Base-by-base conservation (phyloP, 2,888 invertebrate species). In the Hydriomena furcata region DNA sequence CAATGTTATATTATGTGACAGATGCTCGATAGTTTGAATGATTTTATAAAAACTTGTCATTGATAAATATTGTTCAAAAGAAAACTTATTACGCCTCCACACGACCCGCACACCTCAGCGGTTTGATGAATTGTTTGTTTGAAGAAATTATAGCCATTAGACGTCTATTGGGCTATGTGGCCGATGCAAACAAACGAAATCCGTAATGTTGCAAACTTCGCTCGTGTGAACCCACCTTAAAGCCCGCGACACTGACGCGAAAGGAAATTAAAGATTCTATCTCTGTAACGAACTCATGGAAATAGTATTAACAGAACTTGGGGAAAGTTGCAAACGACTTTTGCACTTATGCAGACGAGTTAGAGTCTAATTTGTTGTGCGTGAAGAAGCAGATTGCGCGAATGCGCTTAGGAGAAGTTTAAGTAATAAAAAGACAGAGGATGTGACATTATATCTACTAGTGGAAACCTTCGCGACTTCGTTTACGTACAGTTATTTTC, bases 261-360 rank as follows among this genome's bases (percentile, higher is more conserved):
- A 66, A 80, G 84, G 84, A 86, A 85, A 86, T 85, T 85, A 85
- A 84, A 84, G 84, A 86, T 86, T 83, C 76, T 84, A 85, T 85
- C 86, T 76, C 52, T 66, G 77, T 79, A 79, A 80, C 79, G 76
- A 80, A 81, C 73, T 77, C 66, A 61, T 73, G 71, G 68, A 65
- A 65, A 72, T 79, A 73, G 70, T 65, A 76, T 76, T 72, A 71
- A 68, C 67, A 71, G 70, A 73, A 77, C 73, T 71, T 68, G 56
- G 54, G 40, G 50, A 47, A 54, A 42, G 53, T 45, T 44, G 30
- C 54, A 55, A 23, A 47, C 45, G 20, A 68, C 52, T 62, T 52
- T 55, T 44, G 60, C 62, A 55, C 51, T 37, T 66, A 58, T 27
- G 8, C 10, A 25, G 7, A 13, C 5, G 32, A 34, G 50, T 44